Percentiles rank a stretch among this genome's conserved stretches.
Evolutionary conservation across 2,113 vertebrate species (phyloP).

Genomic region (Glaucomys volans): DNA sequence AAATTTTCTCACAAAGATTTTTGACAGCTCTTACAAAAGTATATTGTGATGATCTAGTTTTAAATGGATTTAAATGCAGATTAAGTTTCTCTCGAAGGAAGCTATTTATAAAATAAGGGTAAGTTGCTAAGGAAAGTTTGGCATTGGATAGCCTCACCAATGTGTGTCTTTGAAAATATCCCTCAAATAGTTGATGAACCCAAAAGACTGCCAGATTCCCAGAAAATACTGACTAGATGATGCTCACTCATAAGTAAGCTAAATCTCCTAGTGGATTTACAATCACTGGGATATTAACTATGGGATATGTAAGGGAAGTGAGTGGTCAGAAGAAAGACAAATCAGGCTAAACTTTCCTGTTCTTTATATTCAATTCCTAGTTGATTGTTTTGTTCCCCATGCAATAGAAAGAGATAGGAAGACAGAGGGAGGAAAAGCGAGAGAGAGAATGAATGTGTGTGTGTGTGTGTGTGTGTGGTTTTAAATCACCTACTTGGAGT

Average conservation of each 20-base stretch:
- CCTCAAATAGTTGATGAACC: constrained; percentile 72
- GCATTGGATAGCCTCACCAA: background rate
- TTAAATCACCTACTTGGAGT: background rate
- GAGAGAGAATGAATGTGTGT: background rate
- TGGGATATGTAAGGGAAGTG: constrained; percentile 46
- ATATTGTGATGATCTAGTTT: constrained; percentile 69
- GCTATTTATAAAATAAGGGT: constrained; percentile 46
- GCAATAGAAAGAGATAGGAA: background rate
- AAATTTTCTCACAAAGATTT: constrained; percentile 54
- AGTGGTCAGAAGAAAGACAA: constrained; percentile 52
- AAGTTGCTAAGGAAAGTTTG: constrained; percentile 60
- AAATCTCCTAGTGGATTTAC: constrained; percentile 70
- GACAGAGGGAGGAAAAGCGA: background rate
- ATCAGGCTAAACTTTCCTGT: background rate
- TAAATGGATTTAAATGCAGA: constrained; percentile 76
- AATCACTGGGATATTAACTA: constrained; percentile 41
- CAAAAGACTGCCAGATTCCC: constrained; percentile 72
- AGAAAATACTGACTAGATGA: constrained; percentile 36
- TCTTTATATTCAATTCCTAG: background rate
- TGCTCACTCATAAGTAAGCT: constrained; percentile 61
- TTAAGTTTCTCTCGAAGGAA: constrained; percentile 73
- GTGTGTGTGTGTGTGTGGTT: background rate
- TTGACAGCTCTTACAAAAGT: constrained; percentile 56
- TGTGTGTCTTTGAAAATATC: constrained; percentile 64
- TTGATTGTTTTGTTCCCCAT: background rate